A percentile compares a stretch with the other conserved stretches of the same genome.
These are phyloP conservation scores for Macrotus californicus DNA, from an alignment of 2,113 vertebrate genomes.

Conservation along the genomic window DNA sequence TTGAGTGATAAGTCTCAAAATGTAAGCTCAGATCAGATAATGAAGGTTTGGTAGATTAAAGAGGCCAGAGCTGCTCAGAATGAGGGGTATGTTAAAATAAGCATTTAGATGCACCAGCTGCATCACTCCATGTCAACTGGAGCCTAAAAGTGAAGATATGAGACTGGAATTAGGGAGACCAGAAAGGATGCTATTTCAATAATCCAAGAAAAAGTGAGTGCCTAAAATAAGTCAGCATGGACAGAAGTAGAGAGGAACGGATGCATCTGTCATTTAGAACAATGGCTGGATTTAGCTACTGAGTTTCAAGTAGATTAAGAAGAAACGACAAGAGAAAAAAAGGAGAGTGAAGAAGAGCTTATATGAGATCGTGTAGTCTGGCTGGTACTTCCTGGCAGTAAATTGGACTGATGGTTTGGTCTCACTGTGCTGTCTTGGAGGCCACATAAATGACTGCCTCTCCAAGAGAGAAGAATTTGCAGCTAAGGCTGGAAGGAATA, in stretches of 20 bases:
- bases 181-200: neutral
- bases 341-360: neutral
- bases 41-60: neutral
- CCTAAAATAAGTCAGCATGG: neutral
- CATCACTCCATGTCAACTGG: neutral
- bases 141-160: neutral
- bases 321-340: neutral
- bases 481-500: neutral
- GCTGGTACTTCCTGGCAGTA: neutral
- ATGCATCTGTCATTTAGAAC: neutral
- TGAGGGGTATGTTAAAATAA: neutral
- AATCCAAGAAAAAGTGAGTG: neutral
- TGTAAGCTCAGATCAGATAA: neutral
- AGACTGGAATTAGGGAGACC: neutral
- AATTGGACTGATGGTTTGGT: neutral
- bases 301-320: neutral
- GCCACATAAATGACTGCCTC: neutral
- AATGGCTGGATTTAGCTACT: neutral
- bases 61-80: neutral
- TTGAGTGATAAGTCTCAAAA: neutral
- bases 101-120: neutral
- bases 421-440: neutral
- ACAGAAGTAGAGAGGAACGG: neutral
- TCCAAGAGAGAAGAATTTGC: neutral
- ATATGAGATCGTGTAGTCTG: neutral